Evolutionary conservation across 2,113 vertebrate species (phyloP).

Genomic region (Chaenogobius annularis): DNA sequence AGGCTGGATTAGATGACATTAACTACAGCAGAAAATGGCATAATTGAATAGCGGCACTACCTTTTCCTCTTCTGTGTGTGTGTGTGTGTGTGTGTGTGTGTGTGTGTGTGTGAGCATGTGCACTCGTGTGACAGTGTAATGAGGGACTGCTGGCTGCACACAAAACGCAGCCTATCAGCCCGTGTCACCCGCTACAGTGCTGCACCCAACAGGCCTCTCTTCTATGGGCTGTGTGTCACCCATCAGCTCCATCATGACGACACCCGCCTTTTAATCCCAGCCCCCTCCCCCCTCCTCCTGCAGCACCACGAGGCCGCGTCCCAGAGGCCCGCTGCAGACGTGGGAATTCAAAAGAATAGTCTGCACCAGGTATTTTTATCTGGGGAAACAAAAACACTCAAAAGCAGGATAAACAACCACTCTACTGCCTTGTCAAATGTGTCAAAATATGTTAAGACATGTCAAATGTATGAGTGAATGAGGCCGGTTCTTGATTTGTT

Average conservation of each 20-base stretch:
- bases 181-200: slow-evolving; percentile 61
- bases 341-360: slow-evolving; percentile 47
- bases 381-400: slow-evolving; percentile 15
- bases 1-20: slow-evolving; percentile 67
- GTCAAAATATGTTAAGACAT: slow-evolving; percentile 23
- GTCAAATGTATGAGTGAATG: slow-evolving; percentile 37
- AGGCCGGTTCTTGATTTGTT: slow-evolving; percentile 16
- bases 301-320: slow-evolving; percentile 24
- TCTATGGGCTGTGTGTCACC: slow-evolving; percentile 54
- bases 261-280: slow-evolving; percentile 57
- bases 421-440: slow-evolving; percentile 37
- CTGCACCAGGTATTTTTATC: slow-evolving; percentile 39
- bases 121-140: slow-evolving; percentile 55
- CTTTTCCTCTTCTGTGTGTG: slow-evolving; percentile 12
- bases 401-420: slow-evolving; percentile 19
- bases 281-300: neutral
- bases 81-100: neutral
- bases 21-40: slow-evolving; percentile 62
- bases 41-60: slow-evolving; percentile 55
- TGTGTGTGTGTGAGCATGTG: neutral
- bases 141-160: slow-evolving; percentile 56
- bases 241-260: slow-evolving; percentile 71
- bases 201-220: slow-evolving; percentile 27
- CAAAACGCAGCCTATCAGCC: slow-evolving; percentile 63
- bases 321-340: slow-evolving; percentile 38